phyloP scores from a whole-genome alignment of 2,888 invertebrate species.

The Habrosyne pyritoides region DNA sequence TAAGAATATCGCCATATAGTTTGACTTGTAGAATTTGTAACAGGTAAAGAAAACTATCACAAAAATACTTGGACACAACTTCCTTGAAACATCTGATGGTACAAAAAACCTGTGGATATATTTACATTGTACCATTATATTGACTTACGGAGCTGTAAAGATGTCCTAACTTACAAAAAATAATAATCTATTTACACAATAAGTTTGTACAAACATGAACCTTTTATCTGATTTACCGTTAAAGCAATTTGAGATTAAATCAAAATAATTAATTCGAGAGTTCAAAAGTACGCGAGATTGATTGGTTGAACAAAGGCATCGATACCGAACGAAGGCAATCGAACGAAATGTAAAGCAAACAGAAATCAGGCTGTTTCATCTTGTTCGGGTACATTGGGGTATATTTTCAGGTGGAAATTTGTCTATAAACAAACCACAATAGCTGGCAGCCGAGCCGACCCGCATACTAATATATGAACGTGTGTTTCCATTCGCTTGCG shows the following conservation, averaged over 20 bases:
- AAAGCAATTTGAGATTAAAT: neutral
- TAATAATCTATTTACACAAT: too few species aligned
- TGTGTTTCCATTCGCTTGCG: constrained; percentile 30
- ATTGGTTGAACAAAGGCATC: constrained; percentile 22
- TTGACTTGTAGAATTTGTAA: too few species aligned
- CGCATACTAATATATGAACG: constrained; percentile 54
- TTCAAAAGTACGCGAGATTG: neutral
- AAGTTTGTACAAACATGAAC: neutral
- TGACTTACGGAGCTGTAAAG: too few species aligned
- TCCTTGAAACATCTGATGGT: too few species aligned
- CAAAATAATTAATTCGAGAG: neutral
- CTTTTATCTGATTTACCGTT: neutral
- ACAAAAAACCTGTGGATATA: too few species aligned
- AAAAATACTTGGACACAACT: too few species aligned
- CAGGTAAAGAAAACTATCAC: too few species aligned
- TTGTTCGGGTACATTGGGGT: constrained; percentile 33
- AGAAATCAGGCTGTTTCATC: constrained; percentile 47
- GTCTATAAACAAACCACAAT: constrained; percentile 64
- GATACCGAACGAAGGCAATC: constrained; percentile 21
- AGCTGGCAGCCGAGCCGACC: constrained; percentile 38
- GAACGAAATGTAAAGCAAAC: constrained; percentile 43
- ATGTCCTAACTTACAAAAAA: too few species aligned
- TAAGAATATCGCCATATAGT: too few species aligned
- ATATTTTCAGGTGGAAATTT: constrained; percentile 58
- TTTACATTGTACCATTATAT: too few species aligned